These are phyloP conservation scores for Tonatia bakeri DNA, from an alignment of 2,113 vertebrate genomes.

Conservation along the genomic window DNA sequence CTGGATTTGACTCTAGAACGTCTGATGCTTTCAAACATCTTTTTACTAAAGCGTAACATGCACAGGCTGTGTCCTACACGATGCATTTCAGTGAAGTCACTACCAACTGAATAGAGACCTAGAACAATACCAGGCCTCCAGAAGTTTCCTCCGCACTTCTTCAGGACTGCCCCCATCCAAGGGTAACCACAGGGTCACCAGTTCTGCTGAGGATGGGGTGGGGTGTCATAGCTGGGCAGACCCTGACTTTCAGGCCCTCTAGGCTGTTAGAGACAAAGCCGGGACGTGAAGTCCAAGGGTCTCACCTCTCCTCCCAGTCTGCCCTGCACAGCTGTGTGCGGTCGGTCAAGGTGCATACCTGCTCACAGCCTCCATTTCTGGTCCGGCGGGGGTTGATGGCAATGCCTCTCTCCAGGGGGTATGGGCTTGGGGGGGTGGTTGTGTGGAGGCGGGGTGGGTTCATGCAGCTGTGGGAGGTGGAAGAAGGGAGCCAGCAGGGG, in stretches of 20 bases:
- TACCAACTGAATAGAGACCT: not conserved
- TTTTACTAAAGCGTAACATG: not conserved
- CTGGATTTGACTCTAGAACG: not conserved
- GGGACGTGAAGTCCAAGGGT: accelerated
- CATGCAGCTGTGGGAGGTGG: not conserved
- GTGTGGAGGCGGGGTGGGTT: not conserved
- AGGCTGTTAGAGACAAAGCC: not conserved
- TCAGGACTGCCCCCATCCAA: not conserved
- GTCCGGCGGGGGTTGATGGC: not conserved
- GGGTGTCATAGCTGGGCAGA: no score
- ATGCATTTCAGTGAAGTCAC: not conserved
- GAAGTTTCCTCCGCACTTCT: not conserved
- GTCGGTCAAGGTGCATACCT: not conserved
- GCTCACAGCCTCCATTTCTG: not conserved
- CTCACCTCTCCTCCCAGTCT: not conserved
- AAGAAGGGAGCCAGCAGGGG: accelerated
- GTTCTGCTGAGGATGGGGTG: not conserved
- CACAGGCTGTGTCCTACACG: accelerated
- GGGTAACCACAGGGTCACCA: not conserved
- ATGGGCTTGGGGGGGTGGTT: not conserved
- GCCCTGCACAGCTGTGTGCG: not conserved
- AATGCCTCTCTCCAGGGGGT: not conserved
- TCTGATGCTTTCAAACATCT: not conserved
- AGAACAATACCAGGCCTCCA: not conserved
- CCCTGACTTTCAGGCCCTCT: not conserved